Conservation (phyloP, 2,888 invertebrate species). For the Dynastes hyllus region DNA sequence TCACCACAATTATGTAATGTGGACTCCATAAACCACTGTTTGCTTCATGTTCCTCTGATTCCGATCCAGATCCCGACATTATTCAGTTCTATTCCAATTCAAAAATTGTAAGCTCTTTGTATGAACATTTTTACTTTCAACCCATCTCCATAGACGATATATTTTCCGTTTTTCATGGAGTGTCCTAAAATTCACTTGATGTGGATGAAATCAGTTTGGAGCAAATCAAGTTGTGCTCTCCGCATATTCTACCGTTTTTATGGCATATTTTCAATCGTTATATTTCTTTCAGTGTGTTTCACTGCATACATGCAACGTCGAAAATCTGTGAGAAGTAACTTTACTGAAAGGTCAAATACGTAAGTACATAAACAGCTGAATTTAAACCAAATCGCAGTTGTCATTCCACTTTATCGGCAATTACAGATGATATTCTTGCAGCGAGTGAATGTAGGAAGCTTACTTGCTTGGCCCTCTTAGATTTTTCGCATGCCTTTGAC, state of each 20-base stretch:
- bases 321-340: not conserved
- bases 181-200: not conserved
- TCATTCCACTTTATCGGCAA: no score
- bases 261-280: not conserved
- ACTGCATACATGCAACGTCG: not conserved
- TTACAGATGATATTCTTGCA: no score
- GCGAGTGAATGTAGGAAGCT: no score
- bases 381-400: no score
- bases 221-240: not conserved
- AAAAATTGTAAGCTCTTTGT: not conserved
- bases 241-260: not conserved
- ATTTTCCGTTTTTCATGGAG: not conserved
- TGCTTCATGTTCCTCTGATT: not conserved
- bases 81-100: not conserved
- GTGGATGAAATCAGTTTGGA: not conserved
- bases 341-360: not conserved
- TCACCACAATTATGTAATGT: not conserved
- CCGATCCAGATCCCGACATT: not conserved
- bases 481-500: no score
- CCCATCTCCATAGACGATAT: not conserved
- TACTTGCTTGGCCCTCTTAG: no score
- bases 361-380: not conserved
- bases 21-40: not conserved
- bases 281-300: not conserved
- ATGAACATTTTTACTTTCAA: not conserved